Evolutionary conservation across 2,888 invertebrate genomes (phyloP), one percentile per base, ranked within the genome.

Genomic region (Itoplectis maculator): DNA sequence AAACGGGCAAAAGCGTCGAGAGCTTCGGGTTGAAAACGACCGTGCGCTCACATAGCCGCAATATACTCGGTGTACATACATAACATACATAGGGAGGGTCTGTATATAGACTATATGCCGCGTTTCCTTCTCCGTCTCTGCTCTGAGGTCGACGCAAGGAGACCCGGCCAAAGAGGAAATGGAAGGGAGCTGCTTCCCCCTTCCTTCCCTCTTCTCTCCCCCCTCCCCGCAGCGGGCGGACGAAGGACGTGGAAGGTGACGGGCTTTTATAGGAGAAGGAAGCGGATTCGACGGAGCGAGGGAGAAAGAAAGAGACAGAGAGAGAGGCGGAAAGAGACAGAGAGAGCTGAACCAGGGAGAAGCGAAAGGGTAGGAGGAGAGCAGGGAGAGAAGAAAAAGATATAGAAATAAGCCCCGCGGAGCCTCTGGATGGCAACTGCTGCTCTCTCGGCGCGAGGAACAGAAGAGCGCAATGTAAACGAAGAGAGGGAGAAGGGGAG

Each of bases 191-290:
- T 5, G 29, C 29, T 45, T 37, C 7, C 47, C 45, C 37, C 63
- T 61, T 72, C n/a, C n/a, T n/a, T n/a, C n/a, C n/a, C n/a, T n/a
- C n/a, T n/a, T n/a, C n/a, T n/a, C n/a, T n/a, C n/a, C n/a, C n/a
- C n/a, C n/a, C n/a, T n/a, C n/a, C n/a, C n/a, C n/a, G n/a, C n/a
- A n/a, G n/a, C 66, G 81, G 80, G 73, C 81, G 81, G 74, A 59
- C n/a, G 70, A 79, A 81, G 76, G 73, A 81, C 84, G 80, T 79
- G 80, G 84, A 80, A 77, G 74, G 79, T 68, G 66, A 78, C 61
- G 72, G 73, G 70, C 70, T 81, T 73, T 70, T 78, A 78, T 70
- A 70, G 61, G 69, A 68, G 79, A 79, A 78, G 77, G 84, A 83
- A 86, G 72, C 47, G 45, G 8, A 79, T 65, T 70, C 73, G 83